Conservation (phyloP, 2,797 vertebrate species). For the Mallotus villosus region DNA sequence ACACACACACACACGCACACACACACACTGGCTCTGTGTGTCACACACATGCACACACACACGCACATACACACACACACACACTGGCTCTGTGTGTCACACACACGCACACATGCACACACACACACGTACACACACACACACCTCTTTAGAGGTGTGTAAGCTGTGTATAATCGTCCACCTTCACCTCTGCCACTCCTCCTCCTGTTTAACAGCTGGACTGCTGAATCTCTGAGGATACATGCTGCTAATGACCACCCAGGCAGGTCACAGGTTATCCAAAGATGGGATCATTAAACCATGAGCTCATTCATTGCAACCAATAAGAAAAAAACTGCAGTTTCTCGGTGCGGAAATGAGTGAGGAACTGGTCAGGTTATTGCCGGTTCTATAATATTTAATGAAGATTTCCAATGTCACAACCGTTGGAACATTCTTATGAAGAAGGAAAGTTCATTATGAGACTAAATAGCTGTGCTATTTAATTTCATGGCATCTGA, state of each 20-base stretch:
- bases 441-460: not conserved
- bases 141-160: constrained; percentile 24
- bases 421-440: not conserved
- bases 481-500: not conserved
- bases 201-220: constrained; percentile 41
- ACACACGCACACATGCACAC: not conserved
- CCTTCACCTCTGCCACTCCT: constrained; percentile 36
- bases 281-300: constrained; percentile 20
- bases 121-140: no score
- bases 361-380: not conserved
- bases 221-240: constrained; percentile 37
- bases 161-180: constrained; percentile 6
- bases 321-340: not conserved
- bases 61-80: not conserved
- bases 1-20: not conserved
- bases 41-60: not conserved
- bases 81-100: not conserved
- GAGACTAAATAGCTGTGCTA: not conserved
- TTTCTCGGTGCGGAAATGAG: not conserved
- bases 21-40: not conserved
- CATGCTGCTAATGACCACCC: not conserved
- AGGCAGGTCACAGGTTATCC: constrained; percentile 23
- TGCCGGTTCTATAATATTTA: not conserved
- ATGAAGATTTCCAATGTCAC: not conserved
- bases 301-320: constrained; percentile 10